These are phyloP conservation scores for Drosophila pseudotalamancana DNA, from an alignment of 2,888 invertebrate species.

Conservation along the genomic window DNA sequence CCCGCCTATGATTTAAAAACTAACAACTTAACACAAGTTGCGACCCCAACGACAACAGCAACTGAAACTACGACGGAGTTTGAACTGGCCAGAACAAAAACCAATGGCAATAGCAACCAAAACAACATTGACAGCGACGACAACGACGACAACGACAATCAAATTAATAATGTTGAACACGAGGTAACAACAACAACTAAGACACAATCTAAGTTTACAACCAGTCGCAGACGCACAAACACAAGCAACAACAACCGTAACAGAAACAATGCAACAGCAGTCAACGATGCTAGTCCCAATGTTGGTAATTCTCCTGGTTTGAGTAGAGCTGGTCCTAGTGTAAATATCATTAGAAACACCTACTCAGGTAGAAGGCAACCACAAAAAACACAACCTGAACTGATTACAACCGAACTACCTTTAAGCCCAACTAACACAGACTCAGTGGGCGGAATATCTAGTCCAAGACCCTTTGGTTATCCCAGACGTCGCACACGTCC, in stretches of 20 bases:
- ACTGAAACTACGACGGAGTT: constrained; percentile 41
- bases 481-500: constrained; percentile 85
- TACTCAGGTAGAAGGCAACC: constrained; percentile 74
- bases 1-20: constrained; percentile 24
- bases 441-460: constrained; percentile 82
- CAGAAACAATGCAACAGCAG: constrained; percentile 53
- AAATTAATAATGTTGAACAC: constrained; percentile 43
- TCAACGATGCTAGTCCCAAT: constrained; percentile 78
- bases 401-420: constrained; percentile 54
- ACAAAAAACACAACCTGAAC: constrained; percentile 55
- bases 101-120: constrained; percentile 25
- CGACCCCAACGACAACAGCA: constrained; percentile 10
- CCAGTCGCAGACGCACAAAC: constrained; percentile 54
- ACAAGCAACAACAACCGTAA: constrained; percentile 39
- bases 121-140: constrained; percentile 45
- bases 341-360: constrained; percentile 70
- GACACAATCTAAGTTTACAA: constrained; percentile 69
- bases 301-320: constrained; percentile 58
- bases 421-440: constrained; percentile 71
- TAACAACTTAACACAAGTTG: constrained; percentile 28
- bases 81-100: constrained; percentile 51
- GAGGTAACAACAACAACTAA: constrained; percentile 72
- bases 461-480: constrained; percentile 86
- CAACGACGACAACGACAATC: constrained; percentile 42
- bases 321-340: constrained; percentile 62